Evolutionary conservation across 2,797 vertebrate species (phyloP).

Genomic region (Artibeus jamaicensis): DNA sequence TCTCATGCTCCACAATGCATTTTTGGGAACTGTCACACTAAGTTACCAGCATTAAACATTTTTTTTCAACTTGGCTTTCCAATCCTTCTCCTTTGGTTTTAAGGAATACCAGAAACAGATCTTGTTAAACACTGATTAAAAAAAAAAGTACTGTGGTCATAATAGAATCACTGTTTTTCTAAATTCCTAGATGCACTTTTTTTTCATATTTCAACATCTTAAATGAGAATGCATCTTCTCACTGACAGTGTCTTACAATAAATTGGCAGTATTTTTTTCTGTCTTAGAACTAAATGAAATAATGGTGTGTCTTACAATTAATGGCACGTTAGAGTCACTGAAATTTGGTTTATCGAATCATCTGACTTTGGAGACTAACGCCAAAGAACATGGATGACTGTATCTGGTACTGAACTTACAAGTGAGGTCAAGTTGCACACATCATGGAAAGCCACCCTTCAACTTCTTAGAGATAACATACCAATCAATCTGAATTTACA

Average conservation of each 20-base stretch:
- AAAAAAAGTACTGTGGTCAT: not conserved
- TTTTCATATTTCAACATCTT: not conserved
- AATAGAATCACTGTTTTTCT: not conserved
- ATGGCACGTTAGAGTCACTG: not conserved
- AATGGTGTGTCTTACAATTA: not conserved
- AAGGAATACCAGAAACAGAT: not conserved
- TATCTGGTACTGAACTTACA: not conserved
- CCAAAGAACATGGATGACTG: not conserved
- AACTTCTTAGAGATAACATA: conserved; percentile 15
- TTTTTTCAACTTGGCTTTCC: not conserved
- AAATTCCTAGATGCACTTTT: not conserved
- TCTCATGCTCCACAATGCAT: not conserved
- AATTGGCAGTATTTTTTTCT: not conserved
- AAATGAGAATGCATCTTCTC: not conserved
- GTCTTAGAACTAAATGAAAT: conserved; percentile 17
- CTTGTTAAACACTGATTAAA: not conserved
- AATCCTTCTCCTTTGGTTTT: not conserved
- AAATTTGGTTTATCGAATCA: not conserved
- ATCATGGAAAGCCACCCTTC: not conserved
- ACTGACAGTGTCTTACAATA: not conserved
- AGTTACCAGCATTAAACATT: not conserved
- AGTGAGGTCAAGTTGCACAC: not conserved
- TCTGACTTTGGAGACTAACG: not conserved
- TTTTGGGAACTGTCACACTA: not conserved
- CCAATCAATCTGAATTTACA: not conserved